phyloP scores from a whole-genome alignment of 2,888 invertebrate species.

The Ernsta delagoae region DNA sequence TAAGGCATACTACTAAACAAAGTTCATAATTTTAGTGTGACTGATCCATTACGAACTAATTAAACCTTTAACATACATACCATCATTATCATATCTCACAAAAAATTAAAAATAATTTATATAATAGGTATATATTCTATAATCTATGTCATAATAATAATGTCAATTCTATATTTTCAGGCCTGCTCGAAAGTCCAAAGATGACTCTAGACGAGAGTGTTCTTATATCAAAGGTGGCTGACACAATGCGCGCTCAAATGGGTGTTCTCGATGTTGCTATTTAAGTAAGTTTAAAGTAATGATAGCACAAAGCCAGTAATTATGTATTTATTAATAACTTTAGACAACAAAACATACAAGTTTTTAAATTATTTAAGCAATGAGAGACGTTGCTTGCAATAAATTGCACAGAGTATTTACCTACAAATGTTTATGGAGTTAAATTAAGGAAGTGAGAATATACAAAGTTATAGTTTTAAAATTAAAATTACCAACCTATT shows the following conservation, averaged over 20 bases:
- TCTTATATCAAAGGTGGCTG: slow-evolving; percentile 88
- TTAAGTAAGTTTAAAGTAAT: slow-evolving; percentile 22
- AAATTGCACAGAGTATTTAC: background rate
- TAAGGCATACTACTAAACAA: too few relatives aligned
- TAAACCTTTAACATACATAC: too few relatives aligned
- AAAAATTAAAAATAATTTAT: too few relatives aligned
- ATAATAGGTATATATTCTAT: too few relatives aligned
- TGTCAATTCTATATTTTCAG: slow-evolving; percentile 56
- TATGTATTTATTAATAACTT: background rate
- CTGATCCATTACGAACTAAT: too few relatives aligned
- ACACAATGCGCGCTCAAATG: slow-evolving; percentile 88
- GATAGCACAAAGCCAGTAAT: slow-evolving; percentile 50
- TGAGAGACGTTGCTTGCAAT: too few relatives aligned
- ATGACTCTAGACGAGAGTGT: slow-evolving; percentile 89
- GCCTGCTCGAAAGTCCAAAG: slow-evolving; percentile 88
- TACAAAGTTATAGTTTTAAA: background rate
- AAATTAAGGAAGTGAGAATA: background rate
- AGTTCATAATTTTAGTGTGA: too few relatives aligned
- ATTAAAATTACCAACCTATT: too few relatives aligned
- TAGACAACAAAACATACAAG: too few relatives aligned
- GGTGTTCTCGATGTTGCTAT: slow-evolving; percentile 75
- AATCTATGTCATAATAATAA: too few relatives aligned
- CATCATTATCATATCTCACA: too few relatives aligned
- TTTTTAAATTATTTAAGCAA: too few relatives aligned
- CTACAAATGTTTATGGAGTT: background rate